Base-by-base conservation (phyloP, 2,888 invertebrate genomes). In the Sarcophaga caerulescens region DNA sequence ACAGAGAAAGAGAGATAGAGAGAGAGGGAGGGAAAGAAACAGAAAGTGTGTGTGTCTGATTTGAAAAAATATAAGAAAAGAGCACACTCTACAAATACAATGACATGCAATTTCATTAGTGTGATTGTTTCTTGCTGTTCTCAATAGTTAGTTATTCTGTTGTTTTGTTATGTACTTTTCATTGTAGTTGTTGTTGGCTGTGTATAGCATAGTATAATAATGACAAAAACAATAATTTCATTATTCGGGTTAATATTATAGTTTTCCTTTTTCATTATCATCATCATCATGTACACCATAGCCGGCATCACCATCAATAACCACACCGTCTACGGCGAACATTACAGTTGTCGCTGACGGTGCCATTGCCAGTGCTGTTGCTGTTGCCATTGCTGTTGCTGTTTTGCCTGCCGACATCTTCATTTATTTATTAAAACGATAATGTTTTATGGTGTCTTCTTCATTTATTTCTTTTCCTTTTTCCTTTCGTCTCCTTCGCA, bases 171-270 rank as follows among this genome's bases (percentile, higher is more conserved):
- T 10, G 6, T 6, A 25, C 25, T 35, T 23, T 62, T 65, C 65
- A 17, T 35, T 25, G 12, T 17, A 35, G 17, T 52, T 44, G 17
- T 19, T 35, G 66, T 44, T 66, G 66, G 2, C 17, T 2, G 35
- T 66, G n/a, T 44, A 44, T 44, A 8, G 10, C n/a, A 66, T 44
- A 11, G 45, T 73, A 60, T 44, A 45, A 73, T 35, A 71, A 45
- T 62, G 19, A n/a, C 17, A 60, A 62, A 8, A 62, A 10, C 35
- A 35, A 21, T 73, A 62, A 52, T 65, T 75, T 52, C 57, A 63
- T 17, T 75, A 25, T 60, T 62, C 65, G n/a, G 4, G 3, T 68
- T 78, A 45, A 11, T 12, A 52, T 69, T 69, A 60, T 69, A 44
- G 21, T 57, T 14, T 23, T 70, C 23, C 57, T n/a, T 63, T 17